Conservation (phyloP, 2,113 vertebrate species). For the Heterochromis multidens region DNA sequence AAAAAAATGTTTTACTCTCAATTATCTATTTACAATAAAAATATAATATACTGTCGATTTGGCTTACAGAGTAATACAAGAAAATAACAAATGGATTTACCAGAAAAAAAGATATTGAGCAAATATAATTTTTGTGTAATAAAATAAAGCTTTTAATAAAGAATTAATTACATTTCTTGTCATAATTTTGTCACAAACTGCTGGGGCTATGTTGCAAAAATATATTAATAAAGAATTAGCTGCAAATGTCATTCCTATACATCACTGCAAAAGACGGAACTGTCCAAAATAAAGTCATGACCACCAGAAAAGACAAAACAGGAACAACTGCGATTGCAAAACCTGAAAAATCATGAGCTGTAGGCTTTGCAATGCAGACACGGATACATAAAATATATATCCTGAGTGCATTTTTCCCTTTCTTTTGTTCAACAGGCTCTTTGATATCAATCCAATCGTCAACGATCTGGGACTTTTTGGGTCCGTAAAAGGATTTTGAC, state of each 20-base stretch:
- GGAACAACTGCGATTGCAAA: conserved; percentile 69
- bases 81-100: not conserved
- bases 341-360: conserved; percentile 26
- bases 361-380: not conserved
- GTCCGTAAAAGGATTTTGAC: conserved; percentile 50
- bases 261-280: conserved; percentile 42
- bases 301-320: conserved; percentile 47
- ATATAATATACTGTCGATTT: not conserved
- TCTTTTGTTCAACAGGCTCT: conserved; percentile 61
- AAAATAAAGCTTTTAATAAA: not conserved
- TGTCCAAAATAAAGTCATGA: conserved; percentile 37
- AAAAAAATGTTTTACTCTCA: not conserved
- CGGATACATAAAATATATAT: not conserved
- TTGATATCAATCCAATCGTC: conserved; percentile 50
- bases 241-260: not conserved
- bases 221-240: not conserved
- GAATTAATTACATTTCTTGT: not conserved
- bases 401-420: conserved; percentile 3
- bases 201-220: not conserved
- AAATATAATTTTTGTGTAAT: not conserved
- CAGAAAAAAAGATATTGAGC: not conserved
- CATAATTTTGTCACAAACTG: not conserved
- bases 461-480: conserved; percentile 16
- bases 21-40: not conserved
- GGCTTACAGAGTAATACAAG: not conserved